phyloP scores from a whole-genome alignment of 2,113 vertebrate genomes.

The Ailuropoda melanoleuca region DNA sequence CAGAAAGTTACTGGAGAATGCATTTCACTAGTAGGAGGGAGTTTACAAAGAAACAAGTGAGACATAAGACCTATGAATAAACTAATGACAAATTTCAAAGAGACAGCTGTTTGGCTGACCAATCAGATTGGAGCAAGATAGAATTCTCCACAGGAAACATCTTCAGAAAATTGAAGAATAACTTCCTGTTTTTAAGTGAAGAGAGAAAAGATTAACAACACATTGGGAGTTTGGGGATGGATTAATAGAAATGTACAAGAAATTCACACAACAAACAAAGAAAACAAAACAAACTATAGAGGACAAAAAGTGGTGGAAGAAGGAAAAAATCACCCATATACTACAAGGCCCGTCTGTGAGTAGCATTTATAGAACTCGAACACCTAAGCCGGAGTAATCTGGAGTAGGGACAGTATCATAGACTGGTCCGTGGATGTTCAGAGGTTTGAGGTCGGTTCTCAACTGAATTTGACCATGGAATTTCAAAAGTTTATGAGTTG shows the following conservation, averaged over 20 bases:
- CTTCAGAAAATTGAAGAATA: background rate
- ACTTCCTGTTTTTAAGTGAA: background rate
- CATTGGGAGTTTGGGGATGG: too few relatives aligned
- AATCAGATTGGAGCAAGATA: background rate
- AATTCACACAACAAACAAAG: background rate
- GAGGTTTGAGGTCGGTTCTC: background rate
- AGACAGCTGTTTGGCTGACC: background rate
- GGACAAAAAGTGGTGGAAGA: background rate
- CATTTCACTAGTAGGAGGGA: background rate
- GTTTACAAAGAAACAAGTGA: background rate
- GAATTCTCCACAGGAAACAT: background rate
- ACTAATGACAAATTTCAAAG: background rate
- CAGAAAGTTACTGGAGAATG: background rate
- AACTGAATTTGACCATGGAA: background rate
- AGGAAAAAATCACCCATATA: background rate
- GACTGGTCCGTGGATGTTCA: background rate
- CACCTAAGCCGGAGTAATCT: background rate
- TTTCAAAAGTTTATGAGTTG: background rate
- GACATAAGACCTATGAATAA: background rate
- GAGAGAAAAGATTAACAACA: background rate
- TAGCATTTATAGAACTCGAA: background rate
- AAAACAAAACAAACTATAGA: background rate
- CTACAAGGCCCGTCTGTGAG: background rate
- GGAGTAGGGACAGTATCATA: background rate
- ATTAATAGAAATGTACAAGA: background rate